Conservation (phyloP, 2,888 invertebrate species). For the Coremacera marginata region DNA sequence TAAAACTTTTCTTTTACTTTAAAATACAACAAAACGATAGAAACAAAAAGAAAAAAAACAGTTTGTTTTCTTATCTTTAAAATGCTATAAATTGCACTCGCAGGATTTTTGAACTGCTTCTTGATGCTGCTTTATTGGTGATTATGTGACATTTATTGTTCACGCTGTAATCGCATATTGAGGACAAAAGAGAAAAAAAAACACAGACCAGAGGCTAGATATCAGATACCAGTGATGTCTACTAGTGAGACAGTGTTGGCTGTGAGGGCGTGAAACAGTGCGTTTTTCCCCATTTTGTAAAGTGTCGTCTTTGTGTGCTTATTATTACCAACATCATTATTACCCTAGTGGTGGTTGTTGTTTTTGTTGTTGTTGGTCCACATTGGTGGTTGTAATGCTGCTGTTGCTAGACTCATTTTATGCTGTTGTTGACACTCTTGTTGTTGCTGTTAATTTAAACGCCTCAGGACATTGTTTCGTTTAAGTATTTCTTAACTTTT, state of each 20-base stretch:
- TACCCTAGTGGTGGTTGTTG: conserved; percentile 32
- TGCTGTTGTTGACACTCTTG: conserved; percentile 31
- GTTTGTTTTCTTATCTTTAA: conserved; percentile 8
- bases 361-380: conserved; percentile 28
- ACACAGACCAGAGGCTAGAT: too few relatives aligned
- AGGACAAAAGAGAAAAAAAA: not conserved
- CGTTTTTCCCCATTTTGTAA: not conserved
- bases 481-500: conserved; percentile 36
- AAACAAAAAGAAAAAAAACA: not conserved
- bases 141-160: conserved; percentile 70
- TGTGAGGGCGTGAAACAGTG: not conserved
- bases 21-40: not conserved
- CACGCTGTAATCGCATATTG: conserved; percentile 62
- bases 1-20: not conserved
- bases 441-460: conserved; percentile 49
- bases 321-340: conserved; percentile 40
- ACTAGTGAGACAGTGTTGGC: too few relatives aligned
- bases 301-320: conserved; percentile 13
- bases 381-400: conserved; percentile 22
- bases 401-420: conserved; percentile 43
- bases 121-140: conserved; percentile 58
- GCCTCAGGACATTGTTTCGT: conserved; percentile 46
- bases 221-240: too few relatives aligned
- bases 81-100: conserved; percentile 26
- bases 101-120: not conserved